Evolutionary conservation across 2,797 vertebrate species (phyloP).

Genomic region (Triplophysa yarkandensis): DNA sequence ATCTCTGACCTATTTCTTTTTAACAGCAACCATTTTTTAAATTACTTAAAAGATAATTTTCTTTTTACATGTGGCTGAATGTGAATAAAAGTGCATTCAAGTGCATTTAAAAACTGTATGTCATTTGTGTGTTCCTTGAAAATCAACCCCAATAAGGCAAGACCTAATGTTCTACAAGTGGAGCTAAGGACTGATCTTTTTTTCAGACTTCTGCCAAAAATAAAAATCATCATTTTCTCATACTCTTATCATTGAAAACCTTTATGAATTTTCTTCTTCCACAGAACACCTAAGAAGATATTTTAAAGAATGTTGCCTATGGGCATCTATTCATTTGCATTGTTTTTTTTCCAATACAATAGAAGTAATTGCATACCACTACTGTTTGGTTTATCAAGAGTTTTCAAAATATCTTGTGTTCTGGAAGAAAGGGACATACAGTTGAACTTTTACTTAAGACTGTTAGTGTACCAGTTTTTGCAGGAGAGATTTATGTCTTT

Average conservation of each 20-base stretch:
- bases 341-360: too few relatives aligned
- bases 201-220: not conserved
- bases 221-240: too few relatives aligned
- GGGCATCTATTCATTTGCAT: too few relatives aligned
- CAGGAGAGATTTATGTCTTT: not conserved
- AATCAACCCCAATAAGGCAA: not conserved
- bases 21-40: not conserved
- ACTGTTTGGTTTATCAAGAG: too few relatives aligned
- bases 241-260: too few relatives aligned
- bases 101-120: not conserved
- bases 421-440: too few relatives aligned
- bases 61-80: not conserved
- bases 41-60: not conserved
- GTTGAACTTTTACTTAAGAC: too few relatives aligned
- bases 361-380: too few relatives aligned
- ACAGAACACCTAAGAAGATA: too few relatives aligned
- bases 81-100: not conserved
- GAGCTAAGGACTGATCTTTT: not conserved
- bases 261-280: too few relatives aligned
- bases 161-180: not conserved
- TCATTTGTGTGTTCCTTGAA: not conserved
- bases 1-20: not conserved
- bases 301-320: too few relatives aligned
- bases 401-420: too few relatives aligned
- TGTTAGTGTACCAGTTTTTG: not conserved